These are phyloP conservation scores for Picus viridis DNA, from an alignment of 2,797 vertebrate species.

Conservation along the genomic window DNA sequence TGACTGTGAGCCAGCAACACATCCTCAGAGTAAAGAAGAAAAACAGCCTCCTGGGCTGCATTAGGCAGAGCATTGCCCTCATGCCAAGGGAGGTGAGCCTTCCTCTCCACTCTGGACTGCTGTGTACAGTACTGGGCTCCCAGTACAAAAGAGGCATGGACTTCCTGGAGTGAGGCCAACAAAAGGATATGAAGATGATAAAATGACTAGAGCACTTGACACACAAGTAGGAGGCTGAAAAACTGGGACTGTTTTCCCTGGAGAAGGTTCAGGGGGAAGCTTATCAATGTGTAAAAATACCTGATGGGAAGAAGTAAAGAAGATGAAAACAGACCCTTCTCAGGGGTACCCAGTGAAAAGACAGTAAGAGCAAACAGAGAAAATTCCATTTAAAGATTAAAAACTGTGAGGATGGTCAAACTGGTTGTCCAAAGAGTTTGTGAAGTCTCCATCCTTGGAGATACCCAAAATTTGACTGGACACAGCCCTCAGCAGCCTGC, in stretches of 20 bases:
- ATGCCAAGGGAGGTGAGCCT: rapidly evolving
- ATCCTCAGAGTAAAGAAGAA: not conserved
- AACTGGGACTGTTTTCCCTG: not conserved
- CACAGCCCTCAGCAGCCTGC: not conserved
- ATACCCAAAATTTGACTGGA: not conserved
- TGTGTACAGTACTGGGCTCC: not conserved
- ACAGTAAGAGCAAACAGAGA: not conserved
- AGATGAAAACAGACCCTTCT: not conserved
- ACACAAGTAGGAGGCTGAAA: rapidly evolving
- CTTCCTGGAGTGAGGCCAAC: not conserved
- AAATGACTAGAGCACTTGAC: not conserved
- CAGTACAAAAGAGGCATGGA: too few relatives aligned
- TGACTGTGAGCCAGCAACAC: not conserved
- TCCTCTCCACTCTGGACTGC: not conserved
- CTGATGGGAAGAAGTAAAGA: not conserved
- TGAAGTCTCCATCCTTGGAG: not conserved
- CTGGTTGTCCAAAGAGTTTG: not conserved
- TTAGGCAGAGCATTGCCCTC: not conserved
- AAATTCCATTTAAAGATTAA: not conserved
- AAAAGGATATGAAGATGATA: not conserved
- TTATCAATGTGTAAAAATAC: not conserved
- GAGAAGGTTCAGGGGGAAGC: not conserved
- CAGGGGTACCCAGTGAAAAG: not conserved
- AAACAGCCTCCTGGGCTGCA: not conserved
- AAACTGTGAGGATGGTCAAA: not conserved